Base-by-base conservation (phyloP, 2,797 vertebrate species). In the Helicolenus hilgendorfi region DNA sequence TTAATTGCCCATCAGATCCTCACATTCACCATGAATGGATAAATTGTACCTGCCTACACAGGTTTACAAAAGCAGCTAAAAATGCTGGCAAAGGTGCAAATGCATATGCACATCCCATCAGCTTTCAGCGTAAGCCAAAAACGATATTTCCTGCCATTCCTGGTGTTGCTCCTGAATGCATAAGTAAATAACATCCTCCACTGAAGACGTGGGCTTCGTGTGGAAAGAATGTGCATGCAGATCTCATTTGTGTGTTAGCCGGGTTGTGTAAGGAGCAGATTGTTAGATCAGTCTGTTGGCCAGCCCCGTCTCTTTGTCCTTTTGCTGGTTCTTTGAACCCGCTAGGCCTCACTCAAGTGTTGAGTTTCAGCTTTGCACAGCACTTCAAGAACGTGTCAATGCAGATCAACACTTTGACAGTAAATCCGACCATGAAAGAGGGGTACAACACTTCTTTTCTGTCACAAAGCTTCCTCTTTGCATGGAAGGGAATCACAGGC, bases 321-420 rank as follows among this genome's bases (percentile, higher is more conserved):
- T 63, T 60, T 26, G 15, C 75, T 62, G 83, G 72, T 60, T 89
- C 83, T 94, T 89, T 88, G 77, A 94, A 89, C 64, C 77, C 5
- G 2, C 68, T 8, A 69, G 69, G 77, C 84, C 82, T 89, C 79
- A 69, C 86, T 92, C 88, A 33, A 88, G 90, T 85, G 87, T 89
- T 81, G 79, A 74, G 87, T 90, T 92, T 84, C 89, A 90, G 90
- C 84, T 88, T 87, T 83, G 75, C 87, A 62, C 5, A 55, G 87
- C 73, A 87, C 90, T 91, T 92, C 87, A 90, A 77, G 86, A 92
- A 79, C 88, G 72, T 67, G 86, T 94, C 93, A 89, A 83, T 83
- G 93, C 78, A 86, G 87, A 92, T 92, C 90, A 91, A 63, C 73
- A 87, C 81, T 94, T 82, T 91, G 91, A 91, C 91, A 93, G 91